Evolutionary conservation across 2,797 vertebrate species (phyloP).

Genomic region (Halcyon chelicuti): DNA sequence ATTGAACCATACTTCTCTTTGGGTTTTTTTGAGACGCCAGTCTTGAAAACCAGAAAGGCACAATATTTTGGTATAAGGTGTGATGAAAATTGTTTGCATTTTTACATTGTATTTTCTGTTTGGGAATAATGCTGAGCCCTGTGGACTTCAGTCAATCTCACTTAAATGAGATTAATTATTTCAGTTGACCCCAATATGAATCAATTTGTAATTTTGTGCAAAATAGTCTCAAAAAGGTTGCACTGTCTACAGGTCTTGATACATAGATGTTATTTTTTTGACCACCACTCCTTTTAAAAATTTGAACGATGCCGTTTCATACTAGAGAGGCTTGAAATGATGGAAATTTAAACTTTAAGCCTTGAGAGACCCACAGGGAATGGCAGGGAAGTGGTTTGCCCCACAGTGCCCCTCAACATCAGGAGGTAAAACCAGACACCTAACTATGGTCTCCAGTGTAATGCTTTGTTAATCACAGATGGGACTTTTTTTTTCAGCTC

Average conservation of each 20-base stretch:
- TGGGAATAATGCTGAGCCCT: background rate
- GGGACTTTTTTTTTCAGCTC: background rate
- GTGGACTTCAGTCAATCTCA: background rate
- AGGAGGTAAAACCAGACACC: background rate
- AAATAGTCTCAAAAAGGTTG: background rate
- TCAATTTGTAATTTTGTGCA: background rate
- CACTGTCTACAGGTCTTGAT: background rate
- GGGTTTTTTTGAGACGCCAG: background rate
- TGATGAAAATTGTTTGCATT: background rate
- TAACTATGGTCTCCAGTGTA: background rate
- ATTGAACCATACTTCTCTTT: background rate
- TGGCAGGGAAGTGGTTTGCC: background rate
- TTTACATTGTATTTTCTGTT: background rate
- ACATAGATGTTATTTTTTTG: background rate
- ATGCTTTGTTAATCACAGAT: background rate
- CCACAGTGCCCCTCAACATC: background rate
- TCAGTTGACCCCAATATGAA: background rate
- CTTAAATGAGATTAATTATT: background rate
- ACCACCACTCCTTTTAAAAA: background rate
- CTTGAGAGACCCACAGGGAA: background rate
- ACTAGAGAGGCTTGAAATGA: slow-evolving; percentile 17
- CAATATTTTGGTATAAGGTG: background rate
- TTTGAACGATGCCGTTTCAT: slow-evolving; percentile 1
- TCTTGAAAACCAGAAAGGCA: background rate
- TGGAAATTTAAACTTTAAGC: slow-evolving; percentile 15